A percentile compares a stretch with the other conserved stretches of the same genome.
Evolutionary conservation across 1,140 invertebrate genomes (phyloP).

Genomic region (Hetaerina americana): DNA sequence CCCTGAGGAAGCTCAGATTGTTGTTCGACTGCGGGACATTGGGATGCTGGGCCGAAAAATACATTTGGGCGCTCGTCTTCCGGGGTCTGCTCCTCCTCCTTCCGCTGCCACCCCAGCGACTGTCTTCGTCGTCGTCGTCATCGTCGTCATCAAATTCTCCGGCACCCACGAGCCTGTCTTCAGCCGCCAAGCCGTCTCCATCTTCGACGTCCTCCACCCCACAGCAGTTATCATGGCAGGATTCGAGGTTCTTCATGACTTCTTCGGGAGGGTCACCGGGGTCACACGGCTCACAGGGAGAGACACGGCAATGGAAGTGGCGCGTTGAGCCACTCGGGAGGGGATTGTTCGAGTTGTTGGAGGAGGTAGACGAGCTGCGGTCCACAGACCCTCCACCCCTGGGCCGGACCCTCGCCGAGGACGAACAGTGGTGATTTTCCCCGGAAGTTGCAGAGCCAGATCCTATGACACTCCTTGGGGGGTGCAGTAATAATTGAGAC

Average conservation of each 20-base stretch:
- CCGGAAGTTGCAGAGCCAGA: not conserved
- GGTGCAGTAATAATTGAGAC: conserved; percentile 32
- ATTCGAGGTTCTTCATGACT: conserved; percentile 29
- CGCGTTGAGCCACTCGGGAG: conserved; percentile 27
- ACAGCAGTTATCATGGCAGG: conserved; percentile 27
- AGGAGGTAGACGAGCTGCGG: conserved; percentile 19
- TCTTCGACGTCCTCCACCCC: conserved; percentile 5
- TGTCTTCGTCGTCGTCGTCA: conserved; percentile 15
- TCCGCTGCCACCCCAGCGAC: conserved; percentile 13
- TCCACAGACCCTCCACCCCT: conserved; percentile 23
- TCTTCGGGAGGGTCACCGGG: not conserved
- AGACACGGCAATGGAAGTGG: conserved; percentile 27
- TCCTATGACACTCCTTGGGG: conserved; percentile 12
- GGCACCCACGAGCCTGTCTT: conserved; percentile 11
- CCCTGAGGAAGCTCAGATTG: conserved; percentile 42
- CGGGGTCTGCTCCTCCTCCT: not conserved
- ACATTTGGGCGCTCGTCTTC: not conserved
- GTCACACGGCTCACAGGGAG: conserved; percentile 22
- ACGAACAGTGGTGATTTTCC: not conserved
- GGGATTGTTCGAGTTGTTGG: too few species aligned
- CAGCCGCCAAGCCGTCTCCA: conserved; percentile 8
- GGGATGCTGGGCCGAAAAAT: not conserved
- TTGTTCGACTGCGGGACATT: not conserved
- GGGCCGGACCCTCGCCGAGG: conserved; percentile 11
- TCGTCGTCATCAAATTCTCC: conserved; percentile 13